A percentile compares a stretch with the other conserved stretches of the same genome.
These are phyloP conservation scores for Papio anubis DNA, from an alignment of 2,113 vertebrate genomes.

Conservation along the genomic window DNA sequence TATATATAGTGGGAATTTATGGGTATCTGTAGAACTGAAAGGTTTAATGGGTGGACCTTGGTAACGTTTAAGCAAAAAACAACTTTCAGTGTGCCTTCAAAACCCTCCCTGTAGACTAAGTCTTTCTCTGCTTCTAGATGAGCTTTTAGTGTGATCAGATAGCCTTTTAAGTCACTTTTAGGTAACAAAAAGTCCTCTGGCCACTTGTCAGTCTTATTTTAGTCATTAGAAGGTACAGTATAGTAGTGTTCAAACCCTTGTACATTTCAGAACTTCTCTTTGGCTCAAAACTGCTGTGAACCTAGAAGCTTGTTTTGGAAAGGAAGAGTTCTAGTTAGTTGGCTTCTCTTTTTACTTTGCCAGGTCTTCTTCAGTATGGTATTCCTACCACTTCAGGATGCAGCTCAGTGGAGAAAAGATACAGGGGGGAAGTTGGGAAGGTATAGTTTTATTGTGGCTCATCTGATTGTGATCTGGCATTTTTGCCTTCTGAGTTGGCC, in stretches of 20 bases:
- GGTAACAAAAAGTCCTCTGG: not conserved
- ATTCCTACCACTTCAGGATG: not conserved
- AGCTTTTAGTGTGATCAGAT: not conserved
- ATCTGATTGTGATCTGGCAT: not conserved
- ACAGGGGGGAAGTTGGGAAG: not conserved
- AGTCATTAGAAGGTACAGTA: not conserved
- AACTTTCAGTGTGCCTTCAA: not conserved
- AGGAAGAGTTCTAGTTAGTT: not conserved
- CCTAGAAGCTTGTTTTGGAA: conserved; percentile 1
- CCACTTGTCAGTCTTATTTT: not conserved
- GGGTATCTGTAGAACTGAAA: not conserved
- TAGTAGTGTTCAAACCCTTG: not conserved
- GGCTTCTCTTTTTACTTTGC: not conserved
- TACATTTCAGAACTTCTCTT: not conserved
- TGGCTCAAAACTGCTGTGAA: not conserved
- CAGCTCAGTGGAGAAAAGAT: not conserved
- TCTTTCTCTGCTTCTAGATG: not conserved
- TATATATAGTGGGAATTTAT: not conserved
- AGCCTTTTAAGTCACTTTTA: not conserved
- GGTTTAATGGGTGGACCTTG: not conserved
- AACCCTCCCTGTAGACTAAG: not conserved
- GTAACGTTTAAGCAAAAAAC: not conserved
- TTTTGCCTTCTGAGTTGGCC: not conserved
- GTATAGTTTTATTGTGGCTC: not conserved
- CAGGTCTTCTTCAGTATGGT: not conserved